phyloP scores from a whole-genome alignment of 2,888 invertebrate species.

The Daptonema setosum region DNA sequence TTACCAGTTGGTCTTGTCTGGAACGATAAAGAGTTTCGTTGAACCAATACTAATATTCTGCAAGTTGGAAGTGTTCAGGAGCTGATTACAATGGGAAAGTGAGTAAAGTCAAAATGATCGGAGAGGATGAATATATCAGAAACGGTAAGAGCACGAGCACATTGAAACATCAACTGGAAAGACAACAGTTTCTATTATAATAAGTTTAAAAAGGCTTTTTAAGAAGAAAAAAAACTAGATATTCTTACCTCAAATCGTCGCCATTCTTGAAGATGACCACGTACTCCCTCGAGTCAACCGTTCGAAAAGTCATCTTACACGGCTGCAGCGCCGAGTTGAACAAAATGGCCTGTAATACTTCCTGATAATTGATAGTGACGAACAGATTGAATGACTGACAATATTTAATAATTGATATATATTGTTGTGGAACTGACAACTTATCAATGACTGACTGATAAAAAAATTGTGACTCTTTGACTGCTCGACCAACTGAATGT shows the following conservation, averaged over 20 bases:
- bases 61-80: background rate
- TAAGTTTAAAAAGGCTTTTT: background rate
- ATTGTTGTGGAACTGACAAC: too few species aligned
- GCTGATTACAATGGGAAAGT: background rate
- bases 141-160: too few species aligned
- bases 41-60: too few species aligned
- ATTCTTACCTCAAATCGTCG: constrained; percentile 51
- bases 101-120: background rate
- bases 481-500: too few species aligned
- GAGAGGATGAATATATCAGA: background rate
- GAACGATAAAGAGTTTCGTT: too few species aligned
- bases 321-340: constrained; percentile 96
- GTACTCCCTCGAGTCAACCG: constrained; percentile 52
- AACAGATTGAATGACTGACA: too few species aligned
- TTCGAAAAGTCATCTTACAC: constrained; percentile 57
- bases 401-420: too few species aligned
- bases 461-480: too few species aligned
- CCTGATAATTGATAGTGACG: too few species aligned
- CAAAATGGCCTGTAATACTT: constrained; percentile 68
- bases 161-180: too few species aligned
- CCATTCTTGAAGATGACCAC: constrained; percentile 92
- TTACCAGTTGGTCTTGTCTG: constrained; percentile 81
- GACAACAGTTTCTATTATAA: too few species aligned
- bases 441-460: too few species aligned
- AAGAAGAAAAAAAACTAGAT: background rate